Evolutionary conservation across 92 coral and sea anemone species (phyloP).

Genomic region (Metridium senile): DNA sequence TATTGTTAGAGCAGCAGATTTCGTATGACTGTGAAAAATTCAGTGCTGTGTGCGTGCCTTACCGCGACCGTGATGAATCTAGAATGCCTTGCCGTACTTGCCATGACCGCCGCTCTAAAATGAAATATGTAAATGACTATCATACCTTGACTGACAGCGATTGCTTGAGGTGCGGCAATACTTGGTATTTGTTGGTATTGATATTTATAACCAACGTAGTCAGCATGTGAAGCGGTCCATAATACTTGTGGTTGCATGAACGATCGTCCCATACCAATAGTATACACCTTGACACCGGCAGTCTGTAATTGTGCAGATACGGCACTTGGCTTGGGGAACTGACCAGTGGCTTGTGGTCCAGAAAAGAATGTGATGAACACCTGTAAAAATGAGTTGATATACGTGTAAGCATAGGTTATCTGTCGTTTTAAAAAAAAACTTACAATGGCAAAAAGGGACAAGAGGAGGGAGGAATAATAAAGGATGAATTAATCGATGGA

Average conservation of each 20-base stretch:
- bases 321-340: conserved; percentile 38
- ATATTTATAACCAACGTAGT: conserved; percentile 37
- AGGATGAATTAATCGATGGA: no score
- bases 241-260: conserved; percentile 37
- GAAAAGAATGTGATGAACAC: conserved; percentile 44
- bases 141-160: conserved; percentile 41
- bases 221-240: conserved; percentile 53
- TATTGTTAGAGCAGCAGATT: no score
- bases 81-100: no score
- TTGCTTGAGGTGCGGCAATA: conserved; percentile 21
- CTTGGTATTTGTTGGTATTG: conserved; percentile 26
- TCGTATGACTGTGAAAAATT: no score
- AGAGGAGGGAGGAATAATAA: no score
- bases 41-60: no score
- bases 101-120: no score
- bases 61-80: no score
- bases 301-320: conserved; percentile 39
- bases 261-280: conserved; percentile 38
- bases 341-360: conserved; percentile 53
- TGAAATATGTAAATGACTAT: no score
- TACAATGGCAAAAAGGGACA: no score
- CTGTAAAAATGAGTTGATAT: conserved; percentile 4
- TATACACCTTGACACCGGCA: conserved; percentile 37
- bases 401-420: not conserved
- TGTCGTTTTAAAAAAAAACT: no score